Evolutionary conservation across 2,888 invertebrate genomes (phyloP), one percentile per base, ranked within the genome.

Genomic region (Odontomyia ornata): DNA sequence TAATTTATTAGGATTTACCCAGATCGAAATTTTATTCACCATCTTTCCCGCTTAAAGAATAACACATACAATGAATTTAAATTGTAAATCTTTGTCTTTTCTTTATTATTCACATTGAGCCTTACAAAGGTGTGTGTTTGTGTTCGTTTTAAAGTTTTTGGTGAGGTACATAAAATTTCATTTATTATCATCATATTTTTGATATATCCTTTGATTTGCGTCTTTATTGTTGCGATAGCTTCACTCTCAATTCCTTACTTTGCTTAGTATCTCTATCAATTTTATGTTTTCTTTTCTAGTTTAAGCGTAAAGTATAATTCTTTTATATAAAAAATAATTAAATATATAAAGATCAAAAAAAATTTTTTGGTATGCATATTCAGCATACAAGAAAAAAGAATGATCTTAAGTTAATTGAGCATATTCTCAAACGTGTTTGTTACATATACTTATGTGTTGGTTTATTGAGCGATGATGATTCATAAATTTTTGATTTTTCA

Each of bases 271-370:
- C 7, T 11, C 18, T 60, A 2, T 60, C 25, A 13, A 60, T 60
- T 64, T 64, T 11, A 18, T 64, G 5, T 18, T 28, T 1, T 64
- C 30, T 3, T 36, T 36, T 36, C 36, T 36, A 46, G n/a, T 69
- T 69, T 69, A 69, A 69, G 69, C 69, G 27, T 69, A 25, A 69
- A 69, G 13, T 69, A 69, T 46, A 72, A 56, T 56, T n/a, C n/a
- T n/a, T 52, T 56, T 57, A 18, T 72, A 72, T 30, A 52, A 65
- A 69, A 71, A 72, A 72, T 72, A 72, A 72, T 72, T 69, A 69
- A 69, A 69, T 69, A 65, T 30, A n/a, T n/a, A n/a, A n/a, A 65
- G 21, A 5, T 64, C 46, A 25, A 47, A 69, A 69, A 69, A 46
- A n/a, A n/a, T n/a, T n/a, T n/a, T n/a, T 47, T 65, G 9, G 52